Base-by-base conservation (phyloP, 2,888 invertebrate genomes). In the Xylocampa areola region DNA sequence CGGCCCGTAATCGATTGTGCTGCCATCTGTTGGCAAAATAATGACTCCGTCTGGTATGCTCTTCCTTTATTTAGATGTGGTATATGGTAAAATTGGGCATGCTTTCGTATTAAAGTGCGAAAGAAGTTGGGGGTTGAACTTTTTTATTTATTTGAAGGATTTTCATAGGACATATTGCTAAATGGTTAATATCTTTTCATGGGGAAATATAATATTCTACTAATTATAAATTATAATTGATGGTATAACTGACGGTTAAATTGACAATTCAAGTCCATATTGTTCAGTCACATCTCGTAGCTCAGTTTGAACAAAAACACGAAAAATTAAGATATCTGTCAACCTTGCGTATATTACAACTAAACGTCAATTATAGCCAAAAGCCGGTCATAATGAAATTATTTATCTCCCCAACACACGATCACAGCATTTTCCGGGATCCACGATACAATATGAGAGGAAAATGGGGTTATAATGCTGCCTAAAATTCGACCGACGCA, bases 1-100 rank as follows among this genome's bases (percentile, higher is more conserved):
- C 86, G 84, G 81, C 76, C 68, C 82, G 87, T 87, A 89, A 91
- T 91, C 90, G 91, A 92, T 91, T 91, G 90, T 87, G 87, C 91
- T 88, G 90, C 92, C 92, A 92, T 92, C 92, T 91, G 91, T 90
- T 92, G 90, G 91, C 85, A 88, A 90, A 91, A 91, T 91, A 91
- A 91, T 91, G 91, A 91, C 90, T 88, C 84, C 84, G 90, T 88
- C 91, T 90, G 90, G 90, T 88, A 88, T 90, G 88, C 86, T 82
- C 71, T 79, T 81, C 85, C 82, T 85, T 86, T 88, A 82, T 85
- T 84, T 81, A 74, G 72, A 59, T 52, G 63, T 45, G 68, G 87
- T 83, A 85, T 81, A 85, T 57, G 71, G 29, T 25, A 69, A 66
- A 62, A 41, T 57, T 53, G 27, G 23, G 67, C 55, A 81, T 68